These are phyloP conservation scores for Colostygia pectinataria DNA, from an alignment of 2,888 invertebrate species.

Conservation along the genomic window DNA sequence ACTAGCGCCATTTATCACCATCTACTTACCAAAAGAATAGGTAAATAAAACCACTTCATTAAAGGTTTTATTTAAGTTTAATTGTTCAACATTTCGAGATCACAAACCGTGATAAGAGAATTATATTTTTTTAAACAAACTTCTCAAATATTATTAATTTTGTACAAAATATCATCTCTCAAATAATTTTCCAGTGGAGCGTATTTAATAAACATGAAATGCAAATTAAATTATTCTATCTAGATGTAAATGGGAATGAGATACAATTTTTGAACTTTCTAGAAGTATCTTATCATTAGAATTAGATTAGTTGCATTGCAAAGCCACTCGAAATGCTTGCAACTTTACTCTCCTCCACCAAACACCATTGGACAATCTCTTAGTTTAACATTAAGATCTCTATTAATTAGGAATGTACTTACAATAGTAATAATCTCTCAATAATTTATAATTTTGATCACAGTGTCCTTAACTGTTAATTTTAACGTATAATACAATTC, in stretches of 20 bases:
- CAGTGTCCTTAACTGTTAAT: conserved; percentile 81
- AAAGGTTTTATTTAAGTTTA: conserved; percentile 76
- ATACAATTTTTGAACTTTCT: conserved; percentile 60
- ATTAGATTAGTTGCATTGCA: conserved; percentile 12
- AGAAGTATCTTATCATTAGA: conserved; percentile 26
- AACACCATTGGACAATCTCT: conserved; percentile 66
- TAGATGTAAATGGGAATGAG: conserved; percentile 49
- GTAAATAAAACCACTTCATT: conserved; percentile 48
- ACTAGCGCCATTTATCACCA: no score
- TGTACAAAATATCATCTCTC: conserved; percentile 80
- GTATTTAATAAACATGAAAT: conserved; percentile 62
- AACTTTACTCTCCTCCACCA: conserved; percentile 20
- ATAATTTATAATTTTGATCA: conserved; percentile 83
- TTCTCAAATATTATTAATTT: conserved; percentile 65
- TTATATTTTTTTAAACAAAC: conserved; percentile 66
- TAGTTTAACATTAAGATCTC: conserved; percentile 71
- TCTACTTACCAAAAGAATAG: no score
- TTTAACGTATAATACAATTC: conserved; percentile 80
- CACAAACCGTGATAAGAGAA: conserved; percentile 74
- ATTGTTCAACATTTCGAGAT: conserved; percentile 78
- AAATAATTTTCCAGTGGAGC: conserved; percentile 60
- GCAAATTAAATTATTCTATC: conserved; percentile 54
- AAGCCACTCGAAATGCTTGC: conserved; percentile 13
- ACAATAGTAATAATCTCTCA: conserved; percentile 81
- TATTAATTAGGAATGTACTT: conserved; percentile 80